A percentile compares a stretch with the other conserved stretches of the same genome.
phyloP scores from a whole-genome alignment of 1,140 invertebrate species.

The Neodiprion pinetum region DNA sequence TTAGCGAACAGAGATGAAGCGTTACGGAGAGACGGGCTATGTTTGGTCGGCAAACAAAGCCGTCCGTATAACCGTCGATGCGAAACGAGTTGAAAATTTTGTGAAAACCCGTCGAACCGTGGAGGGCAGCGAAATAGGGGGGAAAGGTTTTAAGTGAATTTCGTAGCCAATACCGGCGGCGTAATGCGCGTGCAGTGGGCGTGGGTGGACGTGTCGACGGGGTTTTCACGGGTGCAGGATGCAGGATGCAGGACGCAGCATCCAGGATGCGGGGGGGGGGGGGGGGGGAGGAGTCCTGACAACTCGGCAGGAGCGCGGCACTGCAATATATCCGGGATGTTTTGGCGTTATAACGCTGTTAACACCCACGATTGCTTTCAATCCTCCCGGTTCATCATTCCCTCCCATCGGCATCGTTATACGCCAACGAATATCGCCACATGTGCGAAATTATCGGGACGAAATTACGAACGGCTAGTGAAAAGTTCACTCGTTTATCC shows the following conservation, averaged over 20 bases:
- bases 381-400: conserved; percentile 60
- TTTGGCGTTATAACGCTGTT: conserved; percentile 54
- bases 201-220: conserved; percentile 23
- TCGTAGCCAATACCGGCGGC: conserved; percentile 11
- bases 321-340: conserved; percentile 38
- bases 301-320: too few species aligned
- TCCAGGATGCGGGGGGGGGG: neutral
- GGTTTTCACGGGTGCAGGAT: neutral
- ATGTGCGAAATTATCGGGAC: too few species aligned
- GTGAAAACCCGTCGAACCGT: neutral
- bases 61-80: neutral
- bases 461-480: too few species aligned
- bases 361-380: conserved; percentile 61
- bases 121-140: neutral
- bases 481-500: too few species aligned
- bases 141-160: conserved; percentile 20
- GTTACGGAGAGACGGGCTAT: too few species aligned
- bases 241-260: neutral
- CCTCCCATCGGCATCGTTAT: conserved; percentile 38
- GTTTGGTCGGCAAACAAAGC: too few species aligned
- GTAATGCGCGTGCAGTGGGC: neutral
- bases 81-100: conserved; percentile 1
- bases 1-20: too few species aligned
- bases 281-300: too few species aligned
- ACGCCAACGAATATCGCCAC: neutral